Conservation (phyloP, 2,113 vertebrate genomes). For the Calypte anna region DNA sequence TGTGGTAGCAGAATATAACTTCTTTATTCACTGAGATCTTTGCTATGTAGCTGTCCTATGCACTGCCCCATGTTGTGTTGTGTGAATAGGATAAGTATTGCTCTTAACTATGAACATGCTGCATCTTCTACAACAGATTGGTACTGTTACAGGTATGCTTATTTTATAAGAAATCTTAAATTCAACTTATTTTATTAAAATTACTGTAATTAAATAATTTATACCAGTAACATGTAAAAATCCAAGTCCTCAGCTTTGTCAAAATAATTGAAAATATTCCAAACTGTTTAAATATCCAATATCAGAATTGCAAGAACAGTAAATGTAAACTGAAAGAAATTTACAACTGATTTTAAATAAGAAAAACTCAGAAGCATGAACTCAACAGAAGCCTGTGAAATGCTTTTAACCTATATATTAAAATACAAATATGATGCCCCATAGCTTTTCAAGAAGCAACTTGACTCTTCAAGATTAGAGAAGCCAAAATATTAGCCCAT, state of each 20-base stretch:
- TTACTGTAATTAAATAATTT: conserved; percentile 22
- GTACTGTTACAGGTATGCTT: not conserved
- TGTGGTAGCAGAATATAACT: not conserved
- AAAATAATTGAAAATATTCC: not conserved
- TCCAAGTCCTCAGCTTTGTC: not conserved
- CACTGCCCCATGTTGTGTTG: not conserved
- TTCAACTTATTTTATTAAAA: not conserved
- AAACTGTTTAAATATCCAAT: not conserved
- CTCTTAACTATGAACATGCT: not conserved
- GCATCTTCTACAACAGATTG: not conserved
- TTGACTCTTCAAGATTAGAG: not conserved
- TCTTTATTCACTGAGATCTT: not conserved
- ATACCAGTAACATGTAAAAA: not conserved
- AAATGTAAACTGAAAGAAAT: not conserved
- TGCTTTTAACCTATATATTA: conserved; percentile 23
- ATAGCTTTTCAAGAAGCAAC: not conserved
- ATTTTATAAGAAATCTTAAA: not conserved
- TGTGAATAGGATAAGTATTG: not conserved
- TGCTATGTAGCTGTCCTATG: not conserved
- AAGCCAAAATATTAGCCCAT: not conserved
- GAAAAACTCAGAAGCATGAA: conserved; percentile 2
- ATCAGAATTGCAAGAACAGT: not conserved
- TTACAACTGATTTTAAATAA: conserved; percentile 8
- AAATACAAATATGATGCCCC: conserved; percentile 38
- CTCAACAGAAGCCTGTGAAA: not conserved